Evolutionary conservation across 2,888 invertebrate genomes (phyloP).

Genomic region (Tipula helvola): DNA sequence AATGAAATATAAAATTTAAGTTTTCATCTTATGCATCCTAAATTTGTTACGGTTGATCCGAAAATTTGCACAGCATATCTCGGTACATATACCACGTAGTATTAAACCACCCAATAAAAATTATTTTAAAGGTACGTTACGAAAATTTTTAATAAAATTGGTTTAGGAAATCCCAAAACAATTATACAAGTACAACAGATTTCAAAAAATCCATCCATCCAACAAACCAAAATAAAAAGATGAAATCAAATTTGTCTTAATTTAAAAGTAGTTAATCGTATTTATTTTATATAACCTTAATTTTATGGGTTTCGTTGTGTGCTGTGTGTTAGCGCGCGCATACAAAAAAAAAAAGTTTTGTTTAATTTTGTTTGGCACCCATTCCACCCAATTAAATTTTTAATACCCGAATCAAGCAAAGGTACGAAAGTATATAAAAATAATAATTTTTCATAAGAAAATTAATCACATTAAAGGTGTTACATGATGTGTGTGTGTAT

Average conservation of each 20-base stretch:
- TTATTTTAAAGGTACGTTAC: background rate
- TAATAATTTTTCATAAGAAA: background rate
- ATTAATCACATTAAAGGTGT: background rate
- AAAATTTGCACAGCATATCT: background rate
- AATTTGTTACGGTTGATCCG: background rate
- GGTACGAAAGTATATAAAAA: background rate
- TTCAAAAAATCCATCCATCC: background rate
- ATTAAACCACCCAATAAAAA: background rate
- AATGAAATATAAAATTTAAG: background rate
- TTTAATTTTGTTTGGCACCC: background rate
- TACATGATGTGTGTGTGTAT: background rate
- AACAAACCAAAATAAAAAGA: background rate
- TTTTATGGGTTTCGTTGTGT: background rate
- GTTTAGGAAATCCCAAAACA: background rate
- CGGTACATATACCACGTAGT: background rate
- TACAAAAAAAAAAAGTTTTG: background rate
- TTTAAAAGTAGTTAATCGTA: background rate
- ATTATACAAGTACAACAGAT: background rate
- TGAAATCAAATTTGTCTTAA: constrained; percentile 4
- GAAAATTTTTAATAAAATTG: background rate
- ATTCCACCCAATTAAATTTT: background rate
- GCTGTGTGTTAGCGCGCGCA: background rate
- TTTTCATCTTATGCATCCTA: background rate
- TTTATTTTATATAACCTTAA: background rate
- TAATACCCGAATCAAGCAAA: background rate